phyloP scores from a whole-genome alignment of 2,888 invertebrate genomes.

The Branchellion lobata region DNA sequence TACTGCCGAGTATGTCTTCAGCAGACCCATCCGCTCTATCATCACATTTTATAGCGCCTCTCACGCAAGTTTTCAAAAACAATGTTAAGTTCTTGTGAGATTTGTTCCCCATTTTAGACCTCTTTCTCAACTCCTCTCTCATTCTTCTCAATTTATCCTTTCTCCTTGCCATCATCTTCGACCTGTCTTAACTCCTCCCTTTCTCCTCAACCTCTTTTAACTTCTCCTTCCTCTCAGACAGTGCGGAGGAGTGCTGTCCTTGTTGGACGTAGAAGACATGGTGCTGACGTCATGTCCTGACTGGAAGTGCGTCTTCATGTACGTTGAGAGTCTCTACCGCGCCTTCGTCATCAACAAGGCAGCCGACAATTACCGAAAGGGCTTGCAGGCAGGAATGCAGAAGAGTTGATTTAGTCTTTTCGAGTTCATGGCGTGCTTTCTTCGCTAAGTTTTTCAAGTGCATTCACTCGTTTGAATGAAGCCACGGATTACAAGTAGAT shows the following conservation, averaged over 20 bases:
- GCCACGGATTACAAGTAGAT: no score
- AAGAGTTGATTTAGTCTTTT: no score
- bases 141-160: no score
- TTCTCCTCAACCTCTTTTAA: no score
- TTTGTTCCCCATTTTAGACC: background rate
- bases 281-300: slow-evolving; percentile 86
- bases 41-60: no score
- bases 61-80: no score
- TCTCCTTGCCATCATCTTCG: background rate
- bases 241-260: slow-evolving; percentile 91
- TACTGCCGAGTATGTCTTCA: slow-evolving; percentile 94
- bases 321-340: slow-evolving; percentile 93
- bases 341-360: slow-evolving; percentile 10
- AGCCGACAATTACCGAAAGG: background rate
- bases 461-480: no score
- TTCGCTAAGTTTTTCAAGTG: no score
- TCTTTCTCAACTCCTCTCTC: background rate
- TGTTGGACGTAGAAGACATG: slow-evolving; percentile 98
- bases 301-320: slow-evolving; percentile 99
- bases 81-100: background rate
- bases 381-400: no score
- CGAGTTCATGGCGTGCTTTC: no score
- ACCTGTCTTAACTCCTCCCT: no score
- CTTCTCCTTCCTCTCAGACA: slow-evolving; percentile 72
- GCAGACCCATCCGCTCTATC: no score